These are phyloP conservation scores for Nesogale talazaci DNA, from an alignment of 2,113 vertebrate species.

Conservation along the genomic window DNA sequence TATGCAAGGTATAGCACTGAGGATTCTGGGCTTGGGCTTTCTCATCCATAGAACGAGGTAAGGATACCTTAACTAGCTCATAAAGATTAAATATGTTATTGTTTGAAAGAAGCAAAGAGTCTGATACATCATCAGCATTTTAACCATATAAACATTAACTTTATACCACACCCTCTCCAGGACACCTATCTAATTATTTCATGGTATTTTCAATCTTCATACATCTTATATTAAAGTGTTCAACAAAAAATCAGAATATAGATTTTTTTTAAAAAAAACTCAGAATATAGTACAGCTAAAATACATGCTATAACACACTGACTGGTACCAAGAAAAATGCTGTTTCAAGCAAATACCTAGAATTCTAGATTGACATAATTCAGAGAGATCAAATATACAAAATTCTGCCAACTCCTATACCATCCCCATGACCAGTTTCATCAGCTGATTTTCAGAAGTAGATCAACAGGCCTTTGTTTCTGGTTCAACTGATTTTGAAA, in stretches of 20 bases:
- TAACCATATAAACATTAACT: rapidly evolving
- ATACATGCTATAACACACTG: background rate
- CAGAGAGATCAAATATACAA: too few relatives aligned
- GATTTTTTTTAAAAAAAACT: too few relatives aligned
- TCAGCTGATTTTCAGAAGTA: too few relatives aligned
- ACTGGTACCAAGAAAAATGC: too few relatives aligned
- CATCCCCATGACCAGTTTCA: too few relatives aligned
- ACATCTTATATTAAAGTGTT: background rate
- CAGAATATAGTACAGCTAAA: background rate
- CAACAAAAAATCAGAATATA: background rate
- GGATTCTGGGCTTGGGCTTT: background rate
- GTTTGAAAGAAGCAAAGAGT: background rate
- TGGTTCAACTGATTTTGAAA: too few relatives aligned
- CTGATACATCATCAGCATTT: rapidly evolving
- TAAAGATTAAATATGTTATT: background rate
- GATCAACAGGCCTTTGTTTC: too few relatives aligned
- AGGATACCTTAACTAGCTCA: background rate
- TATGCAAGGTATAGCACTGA: background rate
- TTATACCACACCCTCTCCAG: background rate
- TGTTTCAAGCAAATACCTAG: too few relatives aligned
- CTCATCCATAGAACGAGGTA: background rate
- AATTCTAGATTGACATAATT: too few relatives aligned
- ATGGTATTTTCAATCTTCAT: background rate
- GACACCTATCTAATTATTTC: background rate
- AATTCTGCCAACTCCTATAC: too few relatives aligned